A percentile compares a stretch with the other conserved stretches of the same genome.
These are phyloP conservation scores for Silurus glanis DNA, from an alignment of 2,113 vertebrate genomes.

Conservation along the genomic window DNA sequence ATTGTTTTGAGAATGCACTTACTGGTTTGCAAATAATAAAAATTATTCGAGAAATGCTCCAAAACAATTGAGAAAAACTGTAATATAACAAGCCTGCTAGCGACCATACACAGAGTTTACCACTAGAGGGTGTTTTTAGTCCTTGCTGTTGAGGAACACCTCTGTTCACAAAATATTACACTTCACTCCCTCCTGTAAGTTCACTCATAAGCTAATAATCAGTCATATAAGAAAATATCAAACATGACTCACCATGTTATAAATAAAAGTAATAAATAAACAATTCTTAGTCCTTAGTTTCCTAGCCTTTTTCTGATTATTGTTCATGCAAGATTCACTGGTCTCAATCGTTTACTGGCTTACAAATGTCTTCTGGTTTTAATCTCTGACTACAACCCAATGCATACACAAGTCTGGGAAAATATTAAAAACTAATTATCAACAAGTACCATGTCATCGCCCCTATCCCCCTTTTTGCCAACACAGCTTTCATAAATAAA, in stretches of 20 bases:
- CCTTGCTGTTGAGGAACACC: neutral
- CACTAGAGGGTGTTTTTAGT: constrained; percentile 59
- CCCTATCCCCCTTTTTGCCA: neutral
- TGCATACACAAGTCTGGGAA: neutral
- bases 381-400: neutral
- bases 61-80: no score
- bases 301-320: neutral
- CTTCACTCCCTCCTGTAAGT: neutral
- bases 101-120: neutral
- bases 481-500: neutral
- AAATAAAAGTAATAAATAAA: neutral
- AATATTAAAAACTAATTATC: neutral
- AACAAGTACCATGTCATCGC: no score
- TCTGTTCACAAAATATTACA: neutral
- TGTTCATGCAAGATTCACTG: neutral
- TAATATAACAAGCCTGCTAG: neutral
- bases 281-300: no score
- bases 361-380: neutral
- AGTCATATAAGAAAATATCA: neutral
- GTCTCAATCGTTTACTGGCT: neutral
- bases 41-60: no score
- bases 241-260: neutral
- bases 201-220: neutral
- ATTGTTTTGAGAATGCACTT: no score
- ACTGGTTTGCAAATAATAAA: no score